Base-by-base conservation (phyloP, 2,888 invertebrate species). In the Caenorhabditis angaria region DNA sequence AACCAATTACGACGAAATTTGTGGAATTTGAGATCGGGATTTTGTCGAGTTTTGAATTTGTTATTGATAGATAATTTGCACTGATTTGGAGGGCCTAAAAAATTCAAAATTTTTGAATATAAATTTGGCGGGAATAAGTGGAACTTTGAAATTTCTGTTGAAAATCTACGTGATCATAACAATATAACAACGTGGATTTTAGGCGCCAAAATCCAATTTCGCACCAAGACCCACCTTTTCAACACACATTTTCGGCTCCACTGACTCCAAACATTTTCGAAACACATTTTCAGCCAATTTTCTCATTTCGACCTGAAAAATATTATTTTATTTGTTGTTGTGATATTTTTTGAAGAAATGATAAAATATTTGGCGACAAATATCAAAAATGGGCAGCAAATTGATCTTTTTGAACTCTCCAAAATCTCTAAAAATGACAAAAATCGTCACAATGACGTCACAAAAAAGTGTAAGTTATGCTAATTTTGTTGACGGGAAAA, bases 1-100 rank as follows among this genome's bases (percentile, higher is more conserved):
- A 75, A 1, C 82, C 82, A 24, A 85, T 55, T 0, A 78, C 18
- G 2, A 70, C 63, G 0, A 78, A 60, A 54, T 65, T 60, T 2
- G 76, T 51, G 24, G 54, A n/a, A 32, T 53, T n/a, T 5, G 54
- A 24, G 6, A 55, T 35, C 18, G 57, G 50, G 35, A 41, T 22
- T 10, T 54, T 29, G 8, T 18, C 41, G n/a, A n/a, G n/a, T 12
- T 41, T 18, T 18, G 53, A n/a, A n/a, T 41, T 29, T 18, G 20
- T 47, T 48, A 68, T 59, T 32, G 32, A 29, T 6, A 70, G 24
- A 1, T 10, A 18, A 14, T 41, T 27, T 1, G 57, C 14, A 1
- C 60, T 41, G 2, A 64, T 5, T 20, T 51, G 20, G 50, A 70
- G 41, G 18, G 58, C 61, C 65, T 65, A 57, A 18, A 61, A 61